Conservation (phyloP, 2,797 vertebrate species). For the Macroramphosus scolopax region DNA sequence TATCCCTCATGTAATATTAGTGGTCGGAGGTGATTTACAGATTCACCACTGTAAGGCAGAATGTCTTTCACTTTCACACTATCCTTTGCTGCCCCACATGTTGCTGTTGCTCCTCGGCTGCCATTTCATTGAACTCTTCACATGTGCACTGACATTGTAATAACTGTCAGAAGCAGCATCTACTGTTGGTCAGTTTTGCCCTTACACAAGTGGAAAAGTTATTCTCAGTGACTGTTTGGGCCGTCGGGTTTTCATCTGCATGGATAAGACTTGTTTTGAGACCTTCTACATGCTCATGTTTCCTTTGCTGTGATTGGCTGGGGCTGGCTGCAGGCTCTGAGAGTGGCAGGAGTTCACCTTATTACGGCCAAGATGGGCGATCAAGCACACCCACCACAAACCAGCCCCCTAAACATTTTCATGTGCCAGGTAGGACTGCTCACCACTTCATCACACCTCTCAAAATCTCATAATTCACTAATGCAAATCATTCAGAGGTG, state of each 20-base stretch:
- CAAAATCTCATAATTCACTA: conserved; percentile 28
- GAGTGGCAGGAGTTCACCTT: conserved; percentile 97
- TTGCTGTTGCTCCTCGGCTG: conserved; percentile 27
- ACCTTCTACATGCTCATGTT: conserved; percentile 63
- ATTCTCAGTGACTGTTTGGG: conserved; percentile 7
- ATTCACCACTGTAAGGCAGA: not conserved
- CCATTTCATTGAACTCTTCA: conserved; percentile 55
- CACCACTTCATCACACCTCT: conserved; percentile 46
- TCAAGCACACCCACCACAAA: conserved; percentile 94
- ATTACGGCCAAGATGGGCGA: conserved; percentile 94
- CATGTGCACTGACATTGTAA: conserved; percentile 47
- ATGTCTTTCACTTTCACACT: conserved; percentile 1
- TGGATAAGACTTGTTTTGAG: conserved; percentile 30
- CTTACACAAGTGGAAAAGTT: conserved; percentile 60
- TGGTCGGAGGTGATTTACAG: conserved; percentile 1
- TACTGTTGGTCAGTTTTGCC: conserved; percentile 25
- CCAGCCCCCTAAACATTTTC: conserved; percentile 99
- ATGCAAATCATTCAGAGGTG: conserved; percentile 24
- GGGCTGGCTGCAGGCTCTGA: conserved; percentile 89
- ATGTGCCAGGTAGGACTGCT: conserved; percentile 95
- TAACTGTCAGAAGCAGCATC: too few relatives aligned
- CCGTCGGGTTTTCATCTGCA: conserved; percentile 45
- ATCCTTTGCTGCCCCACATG: too few relatives aligned
- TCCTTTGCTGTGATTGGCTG: conserved; percentile 74
- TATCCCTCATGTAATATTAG: conserved; percentile 4